Conservation (phyloP, 2,797 vertebrate species). For the Lepus oiostolus region DNA sequence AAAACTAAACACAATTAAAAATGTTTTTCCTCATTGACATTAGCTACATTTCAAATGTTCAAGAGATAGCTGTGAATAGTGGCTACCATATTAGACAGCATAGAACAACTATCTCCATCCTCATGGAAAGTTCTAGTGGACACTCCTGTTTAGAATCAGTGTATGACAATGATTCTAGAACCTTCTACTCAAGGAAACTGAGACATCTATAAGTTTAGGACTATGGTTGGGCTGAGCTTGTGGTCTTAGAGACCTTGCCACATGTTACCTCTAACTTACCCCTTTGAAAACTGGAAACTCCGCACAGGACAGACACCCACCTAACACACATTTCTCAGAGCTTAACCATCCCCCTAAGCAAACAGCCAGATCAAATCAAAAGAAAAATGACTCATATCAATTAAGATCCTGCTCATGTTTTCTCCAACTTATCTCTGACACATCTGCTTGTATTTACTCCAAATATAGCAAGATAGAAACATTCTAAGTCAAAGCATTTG, state of each 20-base stretch:
- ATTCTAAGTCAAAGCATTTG: slow-evolving; percentile 36
- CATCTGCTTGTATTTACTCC: slow-evolving; percentile 61
- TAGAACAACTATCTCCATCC: neutral
- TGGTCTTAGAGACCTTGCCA: neutral
- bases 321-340: neutral
- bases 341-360: neutral
- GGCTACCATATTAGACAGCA: neutral
- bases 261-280: neutral
- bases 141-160: neutral
- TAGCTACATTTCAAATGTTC: neutral
- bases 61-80: neutral
- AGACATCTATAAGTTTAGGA: neutral
- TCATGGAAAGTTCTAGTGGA: neutral
- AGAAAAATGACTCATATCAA: slow-evolving; percentile 45
- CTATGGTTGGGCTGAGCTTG: neutral
- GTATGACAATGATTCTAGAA: neutral
- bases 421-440: slow-evolving; percentile 51
- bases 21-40: neutral
- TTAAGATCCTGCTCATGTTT: slow-evolving; percentile 41
- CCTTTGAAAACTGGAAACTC: neutral
- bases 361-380: neutral
- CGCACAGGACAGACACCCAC: neutral
- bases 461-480: slow-evolving; percentile 60
- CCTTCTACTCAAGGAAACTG: neutral
- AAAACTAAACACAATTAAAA: neutral